These are phyloP conservation scores for Siphamia tubifer DNA, from an alignment of 2,113 vertebrate genomes.

Conservation along the genomic window DNA sequence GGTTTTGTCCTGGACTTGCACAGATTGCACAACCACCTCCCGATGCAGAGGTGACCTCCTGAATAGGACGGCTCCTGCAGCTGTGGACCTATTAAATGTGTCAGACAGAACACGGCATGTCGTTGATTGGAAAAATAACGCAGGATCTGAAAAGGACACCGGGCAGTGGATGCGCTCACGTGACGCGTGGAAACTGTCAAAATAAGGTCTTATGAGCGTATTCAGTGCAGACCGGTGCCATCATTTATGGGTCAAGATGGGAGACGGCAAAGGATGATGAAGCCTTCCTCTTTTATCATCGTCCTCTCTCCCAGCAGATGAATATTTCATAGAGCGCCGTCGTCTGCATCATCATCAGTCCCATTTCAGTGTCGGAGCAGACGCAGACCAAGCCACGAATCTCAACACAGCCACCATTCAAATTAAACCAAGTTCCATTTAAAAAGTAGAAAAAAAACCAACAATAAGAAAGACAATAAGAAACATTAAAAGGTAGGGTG, in stretches of 20 bases:
- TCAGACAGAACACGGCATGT: neutral
- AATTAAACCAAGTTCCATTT: neutral
- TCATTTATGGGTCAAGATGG: slow-evolving; percentile 21
- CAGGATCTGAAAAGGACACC: neutral
- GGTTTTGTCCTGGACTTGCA: slow-evolving; percentile 48
- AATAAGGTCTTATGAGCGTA: neutral
- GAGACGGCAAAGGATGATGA: slow-evolving; percentile 16
- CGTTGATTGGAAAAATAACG: neutral
- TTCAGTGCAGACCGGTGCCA: neutral
- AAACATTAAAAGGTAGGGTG: too few species aligned
- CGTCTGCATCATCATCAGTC: slow-evolving; percentile 50
- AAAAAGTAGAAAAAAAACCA: too few species aligned
- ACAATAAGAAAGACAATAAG: too few species aligned
- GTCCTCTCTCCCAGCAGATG: slow-evolving; percentile 10
- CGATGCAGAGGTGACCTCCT: slow-evolving; percentile 39
- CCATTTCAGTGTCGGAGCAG: slow-evolving; percentile 21
- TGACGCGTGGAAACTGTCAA: neutral
- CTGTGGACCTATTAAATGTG: neutral
- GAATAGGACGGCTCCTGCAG: neutral
- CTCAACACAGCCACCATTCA: neutral
- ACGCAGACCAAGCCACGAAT: neutral
- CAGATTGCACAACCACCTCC: slow-evolving; percentile 51
- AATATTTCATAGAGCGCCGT: slow-evolving; percentile 68
- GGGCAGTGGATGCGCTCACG: neutral
- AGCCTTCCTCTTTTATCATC: slow-evolving; percentile 19